These are phyloP conservation scores for Orthosia gothica DNA, from an alignment of 2,888 invertebrate species.

Conservation along the genomic window DNA sequence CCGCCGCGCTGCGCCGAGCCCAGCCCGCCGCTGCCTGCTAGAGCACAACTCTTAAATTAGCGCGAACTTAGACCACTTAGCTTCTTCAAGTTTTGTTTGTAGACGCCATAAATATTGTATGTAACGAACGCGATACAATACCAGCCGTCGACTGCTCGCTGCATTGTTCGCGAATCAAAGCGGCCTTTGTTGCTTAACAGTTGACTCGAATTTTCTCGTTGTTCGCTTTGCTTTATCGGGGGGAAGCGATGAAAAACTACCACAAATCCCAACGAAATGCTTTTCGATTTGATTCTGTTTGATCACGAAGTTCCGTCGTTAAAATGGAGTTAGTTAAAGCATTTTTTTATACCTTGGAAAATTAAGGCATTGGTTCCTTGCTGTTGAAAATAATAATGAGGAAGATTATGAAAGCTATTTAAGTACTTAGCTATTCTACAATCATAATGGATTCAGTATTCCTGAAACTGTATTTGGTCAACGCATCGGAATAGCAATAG, in stretches of 20 bases:
- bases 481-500: slow-evolving; percentile 79
- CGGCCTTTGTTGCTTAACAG: slow-evolving; percentile 76
- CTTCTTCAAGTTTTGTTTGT: slow-evolving; percentile 90
- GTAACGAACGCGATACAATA: slow-evolving; percentile 83
- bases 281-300: slow-evolving; percentile 59
- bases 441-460: slow-evolving; percentile 77
- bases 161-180: slow-evolving; percentile 82
- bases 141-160: slow-evolving; percentile 75
- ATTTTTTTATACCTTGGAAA: slow-evolving; percentile 26
- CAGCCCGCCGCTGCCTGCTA: slow-evolving; percentile 75
- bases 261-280: slow-evolving; percentile 61
- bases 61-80: slow-evolving; percentile 89
- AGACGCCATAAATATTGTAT: slow-evolving; percentile 88
- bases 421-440: slow-evolving; percentile 32
- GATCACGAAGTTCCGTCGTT: slow-evolving; percentile 63
- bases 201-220: slow-evolving; percentile 74
- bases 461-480: slow-evolving; percentile 77
- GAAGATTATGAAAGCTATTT: neutral
- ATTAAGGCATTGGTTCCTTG: slow-evolving; percentile 14
- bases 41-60: slow-evolving; percentile 89
- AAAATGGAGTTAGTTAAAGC: slow-evolving; percentile 46
- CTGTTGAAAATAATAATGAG: slow-evolving; percentile 15
- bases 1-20: slow-evolving; percentile 68
- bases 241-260: slow-evolving; percentile 67
- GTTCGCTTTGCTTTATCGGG: slow-evolving; percentile 69